phyloP scores from a whole-genome alignment of 2,797 vertebrate genomes.

The Lates japonicus region DNA sequence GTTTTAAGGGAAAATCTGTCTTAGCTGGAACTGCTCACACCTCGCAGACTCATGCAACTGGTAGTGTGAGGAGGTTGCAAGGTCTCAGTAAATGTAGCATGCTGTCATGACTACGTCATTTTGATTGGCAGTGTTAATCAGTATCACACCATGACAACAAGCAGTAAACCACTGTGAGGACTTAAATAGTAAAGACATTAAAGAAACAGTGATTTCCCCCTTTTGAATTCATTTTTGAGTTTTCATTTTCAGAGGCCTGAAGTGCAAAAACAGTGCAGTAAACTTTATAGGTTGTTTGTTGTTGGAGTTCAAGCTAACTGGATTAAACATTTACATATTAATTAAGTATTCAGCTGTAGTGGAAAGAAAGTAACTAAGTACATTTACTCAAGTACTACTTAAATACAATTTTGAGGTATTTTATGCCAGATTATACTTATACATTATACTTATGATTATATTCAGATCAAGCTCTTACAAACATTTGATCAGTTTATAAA shows the following conservation, averaged over 20 bases:
- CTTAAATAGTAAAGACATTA: not conserved
- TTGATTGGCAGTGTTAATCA: constrained; percentile 15
- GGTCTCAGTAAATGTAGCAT: constrained; percentile 18
- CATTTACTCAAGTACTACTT: no score
- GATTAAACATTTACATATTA: no score
- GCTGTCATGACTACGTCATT: constrained; percentile 27
- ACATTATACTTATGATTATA: no score
- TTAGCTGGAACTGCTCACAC: not conserved
- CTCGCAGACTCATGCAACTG: not conserved
- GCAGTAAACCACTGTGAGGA: constrained; percentile 7
- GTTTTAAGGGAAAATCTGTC: not conserved
- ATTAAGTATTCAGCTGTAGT: no score
- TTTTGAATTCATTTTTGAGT: no score
- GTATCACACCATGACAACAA: constrained; percentile 4
- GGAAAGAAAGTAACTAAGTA: no score
- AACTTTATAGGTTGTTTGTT: no score
- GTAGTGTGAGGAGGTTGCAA: not conserved
- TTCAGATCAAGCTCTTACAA: not conserved
- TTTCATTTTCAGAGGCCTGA: no score
- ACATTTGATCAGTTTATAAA: not conserved
- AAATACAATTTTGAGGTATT: no score
- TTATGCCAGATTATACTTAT: no score
- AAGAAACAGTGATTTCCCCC: not conserved
- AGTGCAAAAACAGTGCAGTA: no score
- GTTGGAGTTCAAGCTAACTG: no score